Evolutionary conservation across 2,113 vertebrate species (phyloP).

Genomic region (human (Homo sapiens)): GRCh38 chr7:125586001-125586500

Average conservation of each 20-base stretch:
- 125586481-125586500: background rate
- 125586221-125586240: fast-evolving
- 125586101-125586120: background rate
- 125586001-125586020: background rate
- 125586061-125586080: background rate
- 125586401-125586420: background rate
- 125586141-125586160: background rate
- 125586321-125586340: background rate
- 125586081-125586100: background rate
- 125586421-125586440: background rate
- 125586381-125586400: background rate
- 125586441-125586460: background rate
- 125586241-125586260: background rate
- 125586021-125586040: background rate
- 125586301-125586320: background rate
- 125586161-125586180: background rate
- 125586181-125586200: background rate
- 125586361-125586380: background rate
- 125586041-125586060: background rate
- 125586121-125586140: background rate
- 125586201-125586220: background rate
- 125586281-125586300: background rate
- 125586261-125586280: background rate
- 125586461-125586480: background rate
- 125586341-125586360: background rate